These are phyloP conservation scores for Tarsius wallacei DNA, from an alignment of 2,797 vertebrate genomes.

Conservation along the genomic window DNA sequence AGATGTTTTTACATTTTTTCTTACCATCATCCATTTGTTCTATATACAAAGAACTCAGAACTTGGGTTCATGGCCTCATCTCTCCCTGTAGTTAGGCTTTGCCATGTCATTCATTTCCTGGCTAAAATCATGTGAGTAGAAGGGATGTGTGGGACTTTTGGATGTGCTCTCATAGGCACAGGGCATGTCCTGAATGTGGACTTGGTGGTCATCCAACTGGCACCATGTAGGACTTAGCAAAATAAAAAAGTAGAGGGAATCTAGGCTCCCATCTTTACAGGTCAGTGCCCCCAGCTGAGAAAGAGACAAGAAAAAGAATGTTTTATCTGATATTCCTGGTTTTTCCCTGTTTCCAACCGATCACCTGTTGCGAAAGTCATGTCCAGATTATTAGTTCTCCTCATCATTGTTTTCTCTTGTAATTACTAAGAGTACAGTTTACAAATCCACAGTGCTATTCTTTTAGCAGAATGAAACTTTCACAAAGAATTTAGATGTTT, in stretches of 20 bases:
- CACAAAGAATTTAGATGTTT: neutral
- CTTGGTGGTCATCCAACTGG: neutral
- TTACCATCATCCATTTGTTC: neutral
- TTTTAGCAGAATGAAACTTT: neutral
- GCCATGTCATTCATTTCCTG: too few relatives aligned
- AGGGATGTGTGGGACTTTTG: neutral
- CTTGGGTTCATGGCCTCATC: neutral
- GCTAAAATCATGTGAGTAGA: neutral
- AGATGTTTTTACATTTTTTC: neutral
- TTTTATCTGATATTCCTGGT: neutral
- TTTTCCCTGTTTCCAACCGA: neutral
- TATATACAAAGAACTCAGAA: neutral
- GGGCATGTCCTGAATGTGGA: neutral
- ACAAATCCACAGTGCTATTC: neutral
- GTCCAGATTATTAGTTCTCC: neutral
- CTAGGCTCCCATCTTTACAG: neutral
- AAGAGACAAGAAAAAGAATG: neutral
- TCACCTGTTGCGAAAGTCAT: neutral
- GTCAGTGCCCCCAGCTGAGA: neutral
- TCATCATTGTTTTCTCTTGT: neutral
- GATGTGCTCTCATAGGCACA: fast-evolving
- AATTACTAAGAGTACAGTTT: neutral
- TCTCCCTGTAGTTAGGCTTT: neutral
- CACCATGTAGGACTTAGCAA: neutral
- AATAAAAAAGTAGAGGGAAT: neutral